Evolutionary conservation across 2,113 vertebrate genomes (phyloP), one percentile per base, ranked within the genome.

Genomic region (Melanerpes formicivorus): DNA sequence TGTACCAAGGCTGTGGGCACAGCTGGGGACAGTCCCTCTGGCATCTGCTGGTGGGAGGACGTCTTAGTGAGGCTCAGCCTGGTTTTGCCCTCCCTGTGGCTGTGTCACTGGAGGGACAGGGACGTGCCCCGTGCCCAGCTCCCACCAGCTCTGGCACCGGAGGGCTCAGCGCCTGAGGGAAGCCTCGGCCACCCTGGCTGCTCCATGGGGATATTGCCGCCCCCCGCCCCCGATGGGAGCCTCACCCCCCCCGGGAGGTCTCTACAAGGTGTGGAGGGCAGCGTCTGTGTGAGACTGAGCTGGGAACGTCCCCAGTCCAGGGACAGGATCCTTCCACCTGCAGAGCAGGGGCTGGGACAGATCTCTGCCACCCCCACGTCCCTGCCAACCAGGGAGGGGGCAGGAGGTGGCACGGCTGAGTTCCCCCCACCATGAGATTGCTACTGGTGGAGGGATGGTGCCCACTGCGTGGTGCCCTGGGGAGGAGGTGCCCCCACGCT

Each of bases 251-350:
- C 0, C 5, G 29, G 65, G n/a, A 59, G 7, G 25, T 27, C 34
- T 19, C 70, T 6, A 1, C 18, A 3, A 59, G 42, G 17, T 80
- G 71, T 54, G 50, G 9, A 37, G 44, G 13, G 34, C 62, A 58
- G 27, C 1, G 0, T 25, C 21, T 1, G 1, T 4, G 18, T 0
- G 7, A 14, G 30, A 1, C 13, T 7, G 26, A 80, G 76, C 27
- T 3, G 2, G 52, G 52, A 70, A 27, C 2, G 16, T 58, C 48
- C 32, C 67, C 14, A 8, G 7, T 26, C 13, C 0, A 2, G 80
- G 69, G 34, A 54, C 17, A 14, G 70, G 79, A 52, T 19, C 73
- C 48, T 22, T 8, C 44, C 37, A 22, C 15, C 15, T 14, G 72
- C 29, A 8, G 52, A 21, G 34, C 4, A 1, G 63, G 48, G 10